Evolutionary conservation across 2,888 invertebrate genomes (phyloP).

Genomic region (Chaetogeoica ovagalla): DNA sequence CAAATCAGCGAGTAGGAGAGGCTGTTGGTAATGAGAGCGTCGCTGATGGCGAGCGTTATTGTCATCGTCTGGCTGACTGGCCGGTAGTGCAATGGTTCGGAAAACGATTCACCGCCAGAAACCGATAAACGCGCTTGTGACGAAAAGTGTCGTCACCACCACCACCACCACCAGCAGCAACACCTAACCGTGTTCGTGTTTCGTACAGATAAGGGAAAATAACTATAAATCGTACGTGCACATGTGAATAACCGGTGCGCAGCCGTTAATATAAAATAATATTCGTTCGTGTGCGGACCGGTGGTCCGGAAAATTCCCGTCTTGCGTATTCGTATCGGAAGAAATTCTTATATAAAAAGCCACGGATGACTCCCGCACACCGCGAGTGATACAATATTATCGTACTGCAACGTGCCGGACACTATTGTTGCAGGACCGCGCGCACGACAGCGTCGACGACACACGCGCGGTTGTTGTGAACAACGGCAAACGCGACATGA

Average conservation of each 20-base stretch:
- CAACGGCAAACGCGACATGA: no score
- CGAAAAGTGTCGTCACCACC: neutral
- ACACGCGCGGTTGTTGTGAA: no score
- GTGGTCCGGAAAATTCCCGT: constrained; percentile 24
- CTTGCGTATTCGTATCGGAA: neutral
- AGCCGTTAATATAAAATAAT: no score
- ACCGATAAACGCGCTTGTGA: neutral
- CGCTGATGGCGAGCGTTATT: neutral
- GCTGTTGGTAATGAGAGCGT: no score
- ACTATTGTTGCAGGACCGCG: neutral
- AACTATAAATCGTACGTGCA: neutral
- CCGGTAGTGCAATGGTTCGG: neutral
- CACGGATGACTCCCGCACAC: no score
- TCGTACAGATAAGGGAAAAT: constrained; percentile 26
- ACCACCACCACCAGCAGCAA: no score
- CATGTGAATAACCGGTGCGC: no score
- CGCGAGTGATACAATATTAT: neutral
- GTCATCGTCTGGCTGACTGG: neutral
- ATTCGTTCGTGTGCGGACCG: neutral
- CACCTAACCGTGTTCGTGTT: neutral
- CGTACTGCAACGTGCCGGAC: neutral
- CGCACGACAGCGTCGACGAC: neutral
- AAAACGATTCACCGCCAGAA: neutral
- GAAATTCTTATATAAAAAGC: constrained; percentile 17
- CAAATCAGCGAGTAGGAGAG: no score